These are phyloP conservation scores for Tigriopus californicus DNA, from an alignment of 2,888 invertebrate species.

Conservation along the genomic window DNA sequence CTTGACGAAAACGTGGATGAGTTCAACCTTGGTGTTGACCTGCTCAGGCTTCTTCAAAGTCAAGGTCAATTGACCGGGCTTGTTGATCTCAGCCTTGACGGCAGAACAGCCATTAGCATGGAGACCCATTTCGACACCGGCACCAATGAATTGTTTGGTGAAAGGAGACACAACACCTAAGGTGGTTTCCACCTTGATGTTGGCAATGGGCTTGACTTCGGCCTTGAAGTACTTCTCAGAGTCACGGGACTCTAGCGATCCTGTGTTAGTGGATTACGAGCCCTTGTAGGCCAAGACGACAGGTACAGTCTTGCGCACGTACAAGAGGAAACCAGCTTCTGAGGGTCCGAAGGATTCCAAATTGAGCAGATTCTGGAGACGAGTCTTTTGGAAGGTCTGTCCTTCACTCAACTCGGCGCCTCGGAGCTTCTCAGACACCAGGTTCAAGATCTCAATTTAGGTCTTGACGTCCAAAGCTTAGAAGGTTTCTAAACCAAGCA, in stretches of 20 bases:
- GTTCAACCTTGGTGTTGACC: background rate
- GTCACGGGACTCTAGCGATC: background rate
- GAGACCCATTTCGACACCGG: constrained; percentile 4
- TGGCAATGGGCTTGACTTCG: background rate
- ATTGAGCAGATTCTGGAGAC: background rate
- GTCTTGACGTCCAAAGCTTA: background rate
- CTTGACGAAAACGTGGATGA: background rate
- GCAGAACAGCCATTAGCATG: background rate
- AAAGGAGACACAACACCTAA: constrained; percentile 13
- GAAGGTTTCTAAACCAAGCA: background rate
- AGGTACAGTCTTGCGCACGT: background rate
- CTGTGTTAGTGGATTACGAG: background rate
- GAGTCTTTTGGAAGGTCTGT: constrained; percentile 1
- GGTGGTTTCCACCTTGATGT: constrained; percentile 5
- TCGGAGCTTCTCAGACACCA: constrained; percentile 7
- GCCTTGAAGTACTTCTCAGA: background rate
- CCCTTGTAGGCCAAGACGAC: constrained; percentile 2
- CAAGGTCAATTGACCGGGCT: constrained; percentile 3
- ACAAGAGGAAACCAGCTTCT: constrained; percentile 8
- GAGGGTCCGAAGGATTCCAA: constrained; percentile 1
- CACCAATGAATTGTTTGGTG: constrained; percentile 10
- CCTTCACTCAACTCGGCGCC: background rate
- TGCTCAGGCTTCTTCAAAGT: constrained; percentile 6
- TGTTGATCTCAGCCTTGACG: background rate
- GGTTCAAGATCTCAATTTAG: background rate